Evolutionary conservation across 2,888 invertebrate genomes (phyloP).

Genomic region (Andrena dorsata): DNA sequence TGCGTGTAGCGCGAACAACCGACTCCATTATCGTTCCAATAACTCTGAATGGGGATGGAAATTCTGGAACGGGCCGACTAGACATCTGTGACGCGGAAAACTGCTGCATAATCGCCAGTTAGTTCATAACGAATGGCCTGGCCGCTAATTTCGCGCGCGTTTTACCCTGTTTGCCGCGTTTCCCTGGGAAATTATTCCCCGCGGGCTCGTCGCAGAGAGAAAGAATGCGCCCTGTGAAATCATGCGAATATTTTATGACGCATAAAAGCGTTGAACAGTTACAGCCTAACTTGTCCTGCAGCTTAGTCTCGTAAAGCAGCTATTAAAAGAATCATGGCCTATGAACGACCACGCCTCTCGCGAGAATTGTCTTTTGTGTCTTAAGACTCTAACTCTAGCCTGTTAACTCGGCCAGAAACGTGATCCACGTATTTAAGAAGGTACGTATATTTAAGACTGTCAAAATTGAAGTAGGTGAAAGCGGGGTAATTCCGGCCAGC

Average conservation of each 20-base stretch:
- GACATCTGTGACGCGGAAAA: slow-evolving; percentile 10
- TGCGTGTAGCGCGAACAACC: background rate
- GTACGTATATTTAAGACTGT: too few relatives aligned
- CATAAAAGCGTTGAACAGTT: slow-evolving; percentile 66
- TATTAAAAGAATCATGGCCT: slow-evolving; percentile 59
- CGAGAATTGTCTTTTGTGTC: background rate
- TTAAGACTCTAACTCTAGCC: background rate
- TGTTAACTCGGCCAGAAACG: background rate
- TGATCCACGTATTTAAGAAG: too few relatives aligned
- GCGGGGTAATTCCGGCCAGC: too few relatives aligned
- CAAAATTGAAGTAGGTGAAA: too few relatives aligned
- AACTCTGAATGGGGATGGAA: background rate
- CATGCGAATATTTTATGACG: slow-evolving; percentile 70
- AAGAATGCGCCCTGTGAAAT: slow-evolving; percentile 64
- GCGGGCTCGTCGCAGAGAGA: slow-evolving; percentile 47
- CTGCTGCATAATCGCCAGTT: slow-evolving; percentile 24
- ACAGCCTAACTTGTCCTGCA: slow-evolving; percentile 46
- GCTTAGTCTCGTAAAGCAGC: slow-evolving; percentile 50
- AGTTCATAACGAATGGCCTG: slow-evolving; percentile 23
- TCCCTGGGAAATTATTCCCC: slow-evolving; percentile 62
- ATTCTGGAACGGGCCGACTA: slow-evolving; percentile 1
- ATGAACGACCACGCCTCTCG: slow-evolving; percentile 26
- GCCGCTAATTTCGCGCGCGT: slow-evolving; percentile 55
- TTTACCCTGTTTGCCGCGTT: slow-evolving; percentile 58
- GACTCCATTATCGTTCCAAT: background rate